Conservation (phyloP, 2,113 vertebrate species). For the Mystacornis crossleyi region DNA sequence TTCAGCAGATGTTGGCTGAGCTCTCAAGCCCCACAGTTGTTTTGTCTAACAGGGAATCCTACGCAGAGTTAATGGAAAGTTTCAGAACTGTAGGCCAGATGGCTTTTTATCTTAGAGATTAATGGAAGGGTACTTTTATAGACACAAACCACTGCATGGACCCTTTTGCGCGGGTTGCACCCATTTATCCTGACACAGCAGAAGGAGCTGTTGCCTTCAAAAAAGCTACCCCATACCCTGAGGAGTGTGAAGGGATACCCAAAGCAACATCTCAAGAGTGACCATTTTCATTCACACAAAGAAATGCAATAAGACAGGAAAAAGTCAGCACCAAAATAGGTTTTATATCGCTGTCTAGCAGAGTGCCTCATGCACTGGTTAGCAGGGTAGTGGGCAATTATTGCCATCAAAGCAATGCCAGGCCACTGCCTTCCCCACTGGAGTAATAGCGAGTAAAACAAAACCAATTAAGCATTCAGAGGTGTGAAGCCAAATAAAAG, state of each 20-base stretch:
- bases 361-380: not conserved
- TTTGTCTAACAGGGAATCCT: not conserved
- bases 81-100: not conserved
- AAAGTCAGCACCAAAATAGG: not conserved
- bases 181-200: not conserved
- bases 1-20: not conserved
- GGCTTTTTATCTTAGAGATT: not conserved
- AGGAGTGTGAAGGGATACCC: not conserved
- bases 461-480: conserved; percentile 23
- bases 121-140: not conserved
- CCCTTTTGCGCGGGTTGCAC: not conserved
- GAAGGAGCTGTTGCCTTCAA: not conserved
- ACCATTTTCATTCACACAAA: not conserved
- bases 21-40: not conserved
- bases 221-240: not conserved
- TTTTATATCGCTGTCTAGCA: not conserved
- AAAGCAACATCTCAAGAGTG: not conserved
- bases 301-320: not conserved
- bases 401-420: not conserved
- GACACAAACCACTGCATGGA: not conserved
- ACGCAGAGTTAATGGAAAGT: not conserved
- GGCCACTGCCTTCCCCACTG: not conserved
- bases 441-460: not conserved
- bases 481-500: conserved; percentile 35
- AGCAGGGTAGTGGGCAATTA: not conserved